Percentiles rank a stretch among this genome's conserved stretches.
Evolutionary conservation across 2,797 vertebrate species (phyloP).

Genomic region (Botia kubotai): DNA sequence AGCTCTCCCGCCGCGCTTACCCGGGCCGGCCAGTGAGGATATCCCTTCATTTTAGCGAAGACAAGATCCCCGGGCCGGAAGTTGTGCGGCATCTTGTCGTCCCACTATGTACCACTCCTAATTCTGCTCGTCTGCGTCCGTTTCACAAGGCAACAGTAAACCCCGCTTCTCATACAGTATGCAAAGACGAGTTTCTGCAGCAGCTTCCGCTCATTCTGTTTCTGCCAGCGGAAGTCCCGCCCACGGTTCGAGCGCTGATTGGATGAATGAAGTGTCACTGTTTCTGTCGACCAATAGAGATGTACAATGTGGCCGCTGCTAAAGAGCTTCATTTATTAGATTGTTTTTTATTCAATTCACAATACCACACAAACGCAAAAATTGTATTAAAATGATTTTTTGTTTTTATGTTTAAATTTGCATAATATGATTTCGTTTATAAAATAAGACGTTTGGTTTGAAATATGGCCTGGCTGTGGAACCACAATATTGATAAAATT

Average conservation of each 20-base stretch:
- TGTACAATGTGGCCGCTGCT: conserved; percentile 52
- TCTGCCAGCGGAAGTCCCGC: conserved; percentile 67
- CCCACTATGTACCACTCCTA: conserved; percentile 42
- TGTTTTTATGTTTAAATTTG: too few species aligned
- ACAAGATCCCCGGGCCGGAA: conserved; percentile 95
- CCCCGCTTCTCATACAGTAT: conserved; percentile 75
- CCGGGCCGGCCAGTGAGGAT: conserved; percentile 97
- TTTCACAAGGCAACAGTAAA: conserved; percentile 67
- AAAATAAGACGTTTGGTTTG: too few species aligned
- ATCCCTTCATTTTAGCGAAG: conserved; percentile 98
- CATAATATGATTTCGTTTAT: too few species aligned
- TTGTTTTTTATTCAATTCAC: too few species aligned
- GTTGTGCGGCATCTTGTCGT: conserved; percentile 86
- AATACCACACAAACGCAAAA: too few species aligned
- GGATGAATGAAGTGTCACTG: conserved; percentile 45
- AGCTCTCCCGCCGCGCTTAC: conserved; percentile 74
- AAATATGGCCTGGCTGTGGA: too few species aligned
- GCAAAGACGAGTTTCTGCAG: conserved; percentile 65
- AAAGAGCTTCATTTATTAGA: conserved; percentile 16
- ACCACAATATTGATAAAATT: too few species aligned
- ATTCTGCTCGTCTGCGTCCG: conserved; percentile 60
- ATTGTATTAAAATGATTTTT: too few species aligned
- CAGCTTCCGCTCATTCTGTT: conserved; percentile 59
- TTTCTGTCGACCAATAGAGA: conserved; percentile 67
- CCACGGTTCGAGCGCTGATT: conserved; percentile 47